Evolutionary conservation across 2,888 invertebrate genomes (phyloP).

Genomic region (Apoderus coryli): DNA sequence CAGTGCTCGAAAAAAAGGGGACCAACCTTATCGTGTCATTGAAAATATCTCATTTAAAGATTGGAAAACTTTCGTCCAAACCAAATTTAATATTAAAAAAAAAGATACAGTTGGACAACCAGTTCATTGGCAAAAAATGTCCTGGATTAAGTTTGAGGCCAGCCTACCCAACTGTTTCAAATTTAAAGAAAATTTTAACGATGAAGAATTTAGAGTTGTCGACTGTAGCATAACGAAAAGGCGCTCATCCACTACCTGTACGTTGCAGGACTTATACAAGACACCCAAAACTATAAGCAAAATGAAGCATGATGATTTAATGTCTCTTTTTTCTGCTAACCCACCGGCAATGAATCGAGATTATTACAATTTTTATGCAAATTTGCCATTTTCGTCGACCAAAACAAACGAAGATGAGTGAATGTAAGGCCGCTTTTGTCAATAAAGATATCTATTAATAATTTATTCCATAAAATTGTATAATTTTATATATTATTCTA

Average conservation of each 20-base stretch:
- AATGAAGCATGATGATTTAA: constrained; percentile 8
- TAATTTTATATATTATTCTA: not conserved
- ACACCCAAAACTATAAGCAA: too few relatives aligned
- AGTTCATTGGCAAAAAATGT: constrained; percentile 8
- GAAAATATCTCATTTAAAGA: constrained; percentile 4
- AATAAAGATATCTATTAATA: too few relatives aligned
- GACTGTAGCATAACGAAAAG: too few relatives aligned
- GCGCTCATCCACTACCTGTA: too few relatives aligned
- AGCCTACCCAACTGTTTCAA: not conserved
- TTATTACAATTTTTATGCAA: constrained; percentile 7
- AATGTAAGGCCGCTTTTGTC: too few relatives aligned
- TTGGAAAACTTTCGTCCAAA: constrained; percentile 9
- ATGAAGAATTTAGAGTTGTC: not conserved
- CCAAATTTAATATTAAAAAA: constrained; percentile 7
- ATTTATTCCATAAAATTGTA: too few relatives aligned
- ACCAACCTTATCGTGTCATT: constrained; percentile 9
- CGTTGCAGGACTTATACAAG: too few relatives aligned
- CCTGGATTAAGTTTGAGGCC: constrained; percentile 8
- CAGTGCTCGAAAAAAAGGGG: constrained; percentile 10
- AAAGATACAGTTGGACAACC: constrained; percentile 2
- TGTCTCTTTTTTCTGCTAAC: constrained; percentile 8
- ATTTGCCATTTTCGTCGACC: too few relatives aligned
- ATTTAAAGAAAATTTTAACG: constrained; percentile 4
- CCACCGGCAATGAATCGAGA: constrained; percentile 6
- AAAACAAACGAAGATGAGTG: too few relatives aligned